These are phyloP conservation scores for Embidobia sp. DNA, from an alignment of 2,888 invertebrate genomes.

Conservation along the genomic window DNA sequence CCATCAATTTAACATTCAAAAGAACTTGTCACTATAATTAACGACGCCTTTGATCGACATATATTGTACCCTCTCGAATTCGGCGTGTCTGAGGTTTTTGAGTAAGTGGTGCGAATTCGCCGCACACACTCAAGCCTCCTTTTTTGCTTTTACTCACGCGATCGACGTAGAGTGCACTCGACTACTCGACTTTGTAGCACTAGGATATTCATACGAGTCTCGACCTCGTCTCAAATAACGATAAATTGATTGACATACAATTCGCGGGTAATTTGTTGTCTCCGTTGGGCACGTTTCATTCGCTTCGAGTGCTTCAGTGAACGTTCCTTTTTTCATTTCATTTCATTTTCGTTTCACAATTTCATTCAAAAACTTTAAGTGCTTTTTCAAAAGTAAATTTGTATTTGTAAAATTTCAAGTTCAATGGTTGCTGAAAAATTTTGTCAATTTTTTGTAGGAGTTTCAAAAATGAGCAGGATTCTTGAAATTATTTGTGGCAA, in stretches of 20 bases:
- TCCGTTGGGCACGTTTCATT: too few species aligned
- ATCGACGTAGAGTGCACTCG: constrained; percentile 35
- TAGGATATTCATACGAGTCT: constrained; percentile 33
- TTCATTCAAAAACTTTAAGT: too few species aligned
- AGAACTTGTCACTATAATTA: constrained; percentile 21
- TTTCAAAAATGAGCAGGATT: too few species aligned
- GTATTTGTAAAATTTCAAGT: too few species aligned
- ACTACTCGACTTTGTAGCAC: constrained; percentile 12
- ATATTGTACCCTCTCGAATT: constrained; percentile 25
- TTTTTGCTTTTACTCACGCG: constrained; percentile 54
- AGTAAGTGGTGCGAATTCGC: constrained; percentile 25
- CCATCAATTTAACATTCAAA: constrained; percentile 4
- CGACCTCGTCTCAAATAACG: constrained; percentile 60
- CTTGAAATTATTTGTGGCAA: too few species aligned
- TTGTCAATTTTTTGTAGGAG: too few species aligned
- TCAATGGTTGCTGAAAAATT: too few species aligned
- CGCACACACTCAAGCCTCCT: constrained; percentile 26
- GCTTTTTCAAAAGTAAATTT: too few species aligned
- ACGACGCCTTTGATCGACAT: constrained; percentile 11
- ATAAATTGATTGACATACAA: constrained; percentile 51
- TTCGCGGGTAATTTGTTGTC: too few species aligned
- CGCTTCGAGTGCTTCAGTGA: too few species aligned
- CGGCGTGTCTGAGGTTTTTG: constrained; percentile 13
- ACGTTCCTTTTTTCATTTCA: too few species aligned
- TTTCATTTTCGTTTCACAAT: too few species aligned